Conservation (phyloP, 2,888 invertebrate genomes). For the Microdon myrmicae region DNA sequence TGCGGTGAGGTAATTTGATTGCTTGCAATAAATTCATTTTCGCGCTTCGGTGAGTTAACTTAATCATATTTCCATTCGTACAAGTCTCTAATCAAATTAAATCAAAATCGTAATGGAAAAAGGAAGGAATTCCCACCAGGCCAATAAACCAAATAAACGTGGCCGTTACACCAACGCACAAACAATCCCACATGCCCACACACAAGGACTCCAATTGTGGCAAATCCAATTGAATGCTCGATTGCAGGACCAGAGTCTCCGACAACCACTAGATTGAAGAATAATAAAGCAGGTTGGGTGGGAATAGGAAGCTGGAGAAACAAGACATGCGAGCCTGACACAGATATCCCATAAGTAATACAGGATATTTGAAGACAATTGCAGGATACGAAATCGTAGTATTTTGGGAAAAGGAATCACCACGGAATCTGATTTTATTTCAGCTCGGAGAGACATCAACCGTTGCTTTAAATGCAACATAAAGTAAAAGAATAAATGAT, state of each 20-base stretch:
- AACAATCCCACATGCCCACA: neutral
- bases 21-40: constrained; percentile 41
- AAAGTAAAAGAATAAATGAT: too few relatives aligned
- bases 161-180: constrained; percentile 1
- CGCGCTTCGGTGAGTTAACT: constrained; percentile 26
- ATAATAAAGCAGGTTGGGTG: constrained; percentile 32
- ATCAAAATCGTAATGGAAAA: constrained; percentile 65
- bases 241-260: neutral
- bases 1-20: constrained; percentile 35
- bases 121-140: constrained; percentile 60
- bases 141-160: constrained; percentile 59
- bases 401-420: constrained; percentile 13
- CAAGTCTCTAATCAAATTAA: constrained; percentile 66
- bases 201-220: constrained; percentile 9
- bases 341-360: constrained; percentile 35
- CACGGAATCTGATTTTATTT: neutral
- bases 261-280: constrained; percentile 18
- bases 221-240: constrained; percentile 13
- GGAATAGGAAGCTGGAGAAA: constrained; percentile 4
- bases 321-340: constrained; percentile 9
- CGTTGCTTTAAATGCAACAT: too few relatives aligned
- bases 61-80: constrained; percentile 52
- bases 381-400: constrained; percentile 11
- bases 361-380: constrained; percentile 24
- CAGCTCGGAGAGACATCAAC: too few relatives aligned